A percentile compares a stretch with the other conserved stretches of the same genome.
These are phyloP conservation scores for Andrena flavipes DNA, from an alignment of 2,888 invertebrate species.

Conservation along the genomic window DNA sequence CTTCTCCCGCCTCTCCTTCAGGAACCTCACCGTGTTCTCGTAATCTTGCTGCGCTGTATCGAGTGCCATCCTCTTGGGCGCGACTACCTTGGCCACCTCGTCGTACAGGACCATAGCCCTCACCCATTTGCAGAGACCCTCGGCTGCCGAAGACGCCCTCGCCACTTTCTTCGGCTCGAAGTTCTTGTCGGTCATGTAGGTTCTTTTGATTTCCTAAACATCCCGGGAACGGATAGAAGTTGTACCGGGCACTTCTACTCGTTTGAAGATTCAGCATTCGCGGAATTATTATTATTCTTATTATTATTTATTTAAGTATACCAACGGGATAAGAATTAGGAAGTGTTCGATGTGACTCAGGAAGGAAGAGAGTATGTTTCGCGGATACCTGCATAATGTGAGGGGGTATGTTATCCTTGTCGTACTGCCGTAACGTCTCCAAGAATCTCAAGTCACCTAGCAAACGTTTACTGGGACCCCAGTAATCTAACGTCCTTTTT, in stretches of 20 bases:
- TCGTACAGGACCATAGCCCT: conserved; percentile 91
- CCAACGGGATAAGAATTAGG: no score
- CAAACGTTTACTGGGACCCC: conserved; percentile 89
- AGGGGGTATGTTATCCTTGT: conserved; percentile 89
- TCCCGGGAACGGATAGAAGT: no score
- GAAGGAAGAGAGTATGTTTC: no score
- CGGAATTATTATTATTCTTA: no score
- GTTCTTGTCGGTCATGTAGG: conserved; percentile 88
- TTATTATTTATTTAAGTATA: no score
- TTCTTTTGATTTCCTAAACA: conserved; percentile 85
- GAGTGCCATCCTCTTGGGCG: conserved; percentile 90
- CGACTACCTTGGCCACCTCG: conserved; percentile 88
- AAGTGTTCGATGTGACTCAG: no score
- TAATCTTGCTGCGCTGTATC: conserved; percentile 88
- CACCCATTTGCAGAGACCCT: conserved; percentile 92
- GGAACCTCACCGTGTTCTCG: conserved; percentile 87
- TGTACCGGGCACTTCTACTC: no score
- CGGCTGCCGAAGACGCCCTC: conserved; percentile 91
- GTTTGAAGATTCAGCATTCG: background rate
- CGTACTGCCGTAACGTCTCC: conserved; percentile 88
- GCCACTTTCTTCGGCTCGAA: conserved; percentile 89
- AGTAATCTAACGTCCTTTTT: conserved; percentile 87
- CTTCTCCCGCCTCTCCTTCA: conserved; percentile 88
- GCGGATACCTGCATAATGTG: conserved; percentile 86
- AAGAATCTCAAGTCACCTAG: conserved; percentile 89